Conservation (phyloP, 2,797 vertebrate species). For the Eulemur rubriventer region DNA sequence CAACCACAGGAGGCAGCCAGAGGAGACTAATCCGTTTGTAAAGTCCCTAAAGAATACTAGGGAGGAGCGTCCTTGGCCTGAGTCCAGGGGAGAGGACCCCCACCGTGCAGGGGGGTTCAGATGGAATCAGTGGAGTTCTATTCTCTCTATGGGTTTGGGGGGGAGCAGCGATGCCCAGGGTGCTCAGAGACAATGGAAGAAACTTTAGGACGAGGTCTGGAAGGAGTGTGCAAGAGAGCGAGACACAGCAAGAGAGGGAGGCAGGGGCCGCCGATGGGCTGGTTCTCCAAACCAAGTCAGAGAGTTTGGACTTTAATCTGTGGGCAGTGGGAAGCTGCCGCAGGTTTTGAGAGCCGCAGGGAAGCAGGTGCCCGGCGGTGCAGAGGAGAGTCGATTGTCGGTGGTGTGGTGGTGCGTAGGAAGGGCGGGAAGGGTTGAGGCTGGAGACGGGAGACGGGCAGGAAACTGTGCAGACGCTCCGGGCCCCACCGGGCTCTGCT, state of each 20-base stretch:
- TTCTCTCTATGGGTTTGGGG: neutral
- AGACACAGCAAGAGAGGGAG: too few species aligned
- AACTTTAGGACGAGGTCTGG: neutral
- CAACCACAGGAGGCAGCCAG: rapidly evolving
- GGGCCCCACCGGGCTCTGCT: rapidly evolving
- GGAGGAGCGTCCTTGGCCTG: neutral
- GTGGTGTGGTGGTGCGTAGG: neutral
- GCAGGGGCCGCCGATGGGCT: rapidly evolving
- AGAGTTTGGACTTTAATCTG: neutral
- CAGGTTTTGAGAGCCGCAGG: neutral
- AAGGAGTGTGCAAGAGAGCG: too few species aligned
- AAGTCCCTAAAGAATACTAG: too few species aligned
- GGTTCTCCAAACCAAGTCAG: neutral
- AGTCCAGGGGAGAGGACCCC: too few species aligned
- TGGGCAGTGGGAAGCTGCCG: neutral
- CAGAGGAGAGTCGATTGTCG: neutral
- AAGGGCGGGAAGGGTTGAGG: neutral
- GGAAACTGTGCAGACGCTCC: neutral
- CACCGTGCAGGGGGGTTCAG: rapidly evolving
- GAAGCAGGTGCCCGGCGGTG: neutral
- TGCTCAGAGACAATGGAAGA: neutral
- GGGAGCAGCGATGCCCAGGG: neutral
- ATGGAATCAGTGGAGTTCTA: neutral
- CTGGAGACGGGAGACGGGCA: neutral
- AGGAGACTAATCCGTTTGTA: neutral